Evolutionary conservation across 2,113 vertebrate genomes (phyloP).

Genomic region (Mungos mungo): DNA sequence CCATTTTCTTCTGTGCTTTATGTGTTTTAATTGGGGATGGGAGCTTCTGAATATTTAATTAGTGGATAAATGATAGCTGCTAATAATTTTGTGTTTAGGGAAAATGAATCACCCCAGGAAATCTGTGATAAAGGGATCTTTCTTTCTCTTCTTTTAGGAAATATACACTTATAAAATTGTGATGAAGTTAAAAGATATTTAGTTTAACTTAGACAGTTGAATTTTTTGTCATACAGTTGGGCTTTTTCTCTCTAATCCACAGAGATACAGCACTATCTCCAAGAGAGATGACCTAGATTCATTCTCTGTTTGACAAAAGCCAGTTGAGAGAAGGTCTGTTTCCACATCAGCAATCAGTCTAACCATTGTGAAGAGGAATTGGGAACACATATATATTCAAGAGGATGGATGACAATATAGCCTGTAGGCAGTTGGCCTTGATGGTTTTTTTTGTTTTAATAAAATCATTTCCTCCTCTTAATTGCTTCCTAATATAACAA

Average conservation of each 20-base stretch:
- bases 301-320: constrained; percentile 58
- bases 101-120: constrained; percentile 34
- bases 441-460: constrained; percentile 35
- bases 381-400: not conserved
- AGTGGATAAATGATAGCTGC: not conserved
- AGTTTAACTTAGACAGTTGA: constrained; percentile 41
- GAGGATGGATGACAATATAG: constrained; percentile 24
- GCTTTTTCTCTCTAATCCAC: constrained; percentile 60
- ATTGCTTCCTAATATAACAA: constrained; percentile 23
- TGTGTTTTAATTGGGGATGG: not conserved
- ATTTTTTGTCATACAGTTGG: constrained; percentile 50
- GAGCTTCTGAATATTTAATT: constrained; percentile 54
- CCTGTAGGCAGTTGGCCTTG: constrained; percentile 33
- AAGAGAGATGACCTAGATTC: constrained; percentile 67
- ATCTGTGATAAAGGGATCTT: not conserved
- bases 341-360: constrained; percentile 54
- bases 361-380: constrained; percentile 56
- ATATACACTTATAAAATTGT: constrained; percentile 19
- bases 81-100: constrained; percentile 3
- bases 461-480: constrained; percentile 29
- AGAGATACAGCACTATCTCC: constrained; percentile 57
- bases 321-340: constrained; percentile 63
- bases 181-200: constrained; percentile 52
- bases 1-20: constrained; percentile 16
- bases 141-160: constrained; percentile 47